A percentile compares a stretch with the other conserved stretches of the same genome.
These are phyloP conservation scores for Empidonax alnorum DNA, from an alignment of 2,113 vertebrate genomes.

Conservation along the genomic window DNA sequence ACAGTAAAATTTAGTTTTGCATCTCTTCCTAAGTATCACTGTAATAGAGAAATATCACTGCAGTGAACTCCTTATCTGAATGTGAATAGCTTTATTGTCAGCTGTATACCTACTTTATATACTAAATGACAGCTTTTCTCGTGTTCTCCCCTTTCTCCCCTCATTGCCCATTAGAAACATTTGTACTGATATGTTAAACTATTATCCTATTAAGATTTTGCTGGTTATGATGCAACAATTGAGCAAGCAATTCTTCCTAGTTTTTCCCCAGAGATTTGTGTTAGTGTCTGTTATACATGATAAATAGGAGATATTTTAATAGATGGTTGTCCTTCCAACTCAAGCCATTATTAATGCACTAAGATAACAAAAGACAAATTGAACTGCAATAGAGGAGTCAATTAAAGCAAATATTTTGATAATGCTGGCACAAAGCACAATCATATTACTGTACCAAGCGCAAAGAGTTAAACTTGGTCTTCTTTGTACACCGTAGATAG, in stretches of 20 bases:
- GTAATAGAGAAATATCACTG: not conserved
- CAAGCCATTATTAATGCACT: not conserved
- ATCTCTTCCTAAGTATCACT: not conserved
- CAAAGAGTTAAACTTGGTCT: not conserved
- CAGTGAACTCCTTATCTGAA: not conserved
- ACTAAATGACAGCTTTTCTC: not conserved
- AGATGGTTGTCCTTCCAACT: not conserved
- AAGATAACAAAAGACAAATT: not conserved
- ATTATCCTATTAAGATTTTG: not conserved
- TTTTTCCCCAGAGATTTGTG: not conserved
- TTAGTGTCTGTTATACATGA: not conserved
- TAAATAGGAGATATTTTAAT: not conserved
- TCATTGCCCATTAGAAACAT: not conserved
- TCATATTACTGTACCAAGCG: not conserved
- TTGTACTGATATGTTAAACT: not conserved
- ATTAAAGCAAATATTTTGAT: not conserved
- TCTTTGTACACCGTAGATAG: not conserved
- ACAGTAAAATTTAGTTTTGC: not conserved
- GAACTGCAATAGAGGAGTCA: not conserved
- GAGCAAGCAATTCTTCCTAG: not conserved
- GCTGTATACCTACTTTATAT: not conserved
- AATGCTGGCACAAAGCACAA: not conserved
- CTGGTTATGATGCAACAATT: not conserved
- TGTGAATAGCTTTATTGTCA: not conserved
- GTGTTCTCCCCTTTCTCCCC: not conserved